Base-by-base conservation (phyloP, 2,113 vertebrate genomes). In the Hoplias malabaricus region DNA sequence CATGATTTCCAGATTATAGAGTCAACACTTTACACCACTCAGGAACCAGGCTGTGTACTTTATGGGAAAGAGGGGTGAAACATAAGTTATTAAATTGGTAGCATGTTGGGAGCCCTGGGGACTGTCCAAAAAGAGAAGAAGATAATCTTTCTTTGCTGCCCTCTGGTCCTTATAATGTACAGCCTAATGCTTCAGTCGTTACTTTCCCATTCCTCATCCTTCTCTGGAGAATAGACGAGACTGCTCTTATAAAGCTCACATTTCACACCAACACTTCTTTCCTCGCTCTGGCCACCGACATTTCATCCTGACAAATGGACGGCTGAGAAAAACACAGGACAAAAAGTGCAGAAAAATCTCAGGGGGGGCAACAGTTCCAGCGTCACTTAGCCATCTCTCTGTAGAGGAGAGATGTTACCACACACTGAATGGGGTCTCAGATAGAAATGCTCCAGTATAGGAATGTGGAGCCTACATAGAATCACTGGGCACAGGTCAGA, bases 301-400 rank as follows among this genome's bases (percentile, higher is more conserved):
- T 46, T 75, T 75, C 38, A 69, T 29, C 5, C 13, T 57, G n/a
- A 71, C 59, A 75, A 46, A 71, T 29, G 62, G 68, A 56, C 10
- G 29, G 23, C 8, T 16, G 27, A 62, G n/a, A 21, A 31, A 38
- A 63, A 10, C 27, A 21, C 1, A 34, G 9, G 4, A 71, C 19
- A 56, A 23, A 61, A 73, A 61, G 10, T 16, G 11, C 33, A 69
- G 29, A 50, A 7, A 34, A 63, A 63, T 2, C 59, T 36, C 23
- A 29, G 25, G 1, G 4, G 53, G 21, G 4, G 29, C 38, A 27
- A 33, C 33, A 8, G 13, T 62, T 62, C 31, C 16, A 48, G 43
- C 29, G 59, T 42, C 69, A 21, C 59, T 43, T 63, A 62, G 19
- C 27, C 9, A n/a, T n/a, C 1, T n/a, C 46, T 13, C 21, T 73